Conservation (phyloP, 1,140 invertebrate species). For the Diorhabda carinulata region DNA sequence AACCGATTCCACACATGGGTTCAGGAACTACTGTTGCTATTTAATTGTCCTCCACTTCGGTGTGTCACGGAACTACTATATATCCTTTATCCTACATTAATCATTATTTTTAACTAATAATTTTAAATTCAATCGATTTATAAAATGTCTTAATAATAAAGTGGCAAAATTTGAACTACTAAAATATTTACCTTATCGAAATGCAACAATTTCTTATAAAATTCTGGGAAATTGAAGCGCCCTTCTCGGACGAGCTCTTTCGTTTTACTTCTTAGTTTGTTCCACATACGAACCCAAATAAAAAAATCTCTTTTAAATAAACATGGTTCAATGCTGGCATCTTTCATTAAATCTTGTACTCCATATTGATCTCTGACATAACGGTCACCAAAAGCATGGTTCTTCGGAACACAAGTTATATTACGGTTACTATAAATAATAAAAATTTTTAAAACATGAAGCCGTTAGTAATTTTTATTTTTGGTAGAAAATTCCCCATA, state of each 20-base stretch:
- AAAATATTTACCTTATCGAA: conserved; percentile 42
- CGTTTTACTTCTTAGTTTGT: conserved; percentile 47
- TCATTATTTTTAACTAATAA: too few species aligned
- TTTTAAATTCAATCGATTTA: too few species aligned
- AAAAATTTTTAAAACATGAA: not conserved
- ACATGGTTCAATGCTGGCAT: conserved; percentile 40
- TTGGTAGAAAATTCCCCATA: too few species aligned
- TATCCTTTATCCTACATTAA: too few species aligned
- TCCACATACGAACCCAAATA: conserved; percentile 48
- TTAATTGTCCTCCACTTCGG: too few species aligned
- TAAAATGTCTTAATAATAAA: too few species aligned
- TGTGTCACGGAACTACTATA: too few species aligned
- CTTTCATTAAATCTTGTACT: conserved; percentile 47
- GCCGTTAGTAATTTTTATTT: too few species aligned
- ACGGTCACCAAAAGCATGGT: conserved; percentile 49
- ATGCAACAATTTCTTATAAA: conserved; percentile 49
- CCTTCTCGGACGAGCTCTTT: conserved; percentile 42
- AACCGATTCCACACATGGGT: too few species aligned
- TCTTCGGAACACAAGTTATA: conserved; percentile 47
- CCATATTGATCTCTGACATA: conserved; percentile 46
- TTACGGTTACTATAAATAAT: conserved; percentile 46
- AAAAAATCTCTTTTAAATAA: conserved; percentile 35
- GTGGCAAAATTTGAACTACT: too few species aligned
- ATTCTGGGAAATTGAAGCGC: conserved; percentile 42
- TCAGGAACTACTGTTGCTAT: too few species aligned